Base-by-base conservation (phyloP, 2,888 invertebrate species). In the Polymixis flavicincta region DNA sequence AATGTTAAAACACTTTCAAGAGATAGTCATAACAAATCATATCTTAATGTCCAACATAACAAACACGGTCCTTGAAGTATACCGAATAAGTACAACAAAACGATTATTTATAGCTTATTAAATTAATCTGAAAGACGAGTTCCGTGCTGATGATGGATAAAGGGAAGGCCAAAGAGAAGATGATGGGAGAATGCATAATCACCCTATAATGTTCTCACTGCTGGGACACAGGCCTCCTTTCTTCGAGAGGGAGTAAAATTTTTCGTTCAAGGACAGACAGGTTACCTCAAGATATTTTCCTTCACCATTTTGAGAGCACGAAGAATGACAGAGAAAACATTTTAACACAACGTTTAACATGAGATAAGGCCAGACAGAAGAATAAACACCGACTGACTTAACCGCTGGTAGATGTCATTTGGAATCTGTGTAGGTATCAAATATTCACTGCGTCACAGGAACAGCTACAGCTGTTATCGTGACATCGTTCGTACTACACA, bases 1-100 rank as follows among this genome's bases (percentile, higher is more conserved):
- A 48, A 48, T 48, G 67, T 28, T 67, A 37, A 77, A 68, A 69
- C 55, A 71, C 54, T 69, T 48, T n/a, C 5, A 52, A 48, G 42
- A 61, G 11, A 71, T 71, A 77, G 83, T 68, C 78, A 83, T 48
- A 80, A 83, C 78, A 83, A 75, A 52, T 59, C 9, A 37, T 64
- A 70, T 80, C 70, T 65, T 57, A 48, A 74, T 28, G 67, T 42
- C 2, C 52, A 61, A n/a, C 9, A 37, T 76, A 45, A 22, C 80
- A 65, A 67, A 65, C 22, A 82, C 25, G 57, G 37, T 63, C 69
- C 48, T 82, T 70, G 52, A 52, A 14, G 19, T 64, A 32, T 22
- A 65, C 50, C n/a, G 73, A 57, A n/a, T 67, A 28, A 8, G 57
- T 63, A 63, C 17, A 28, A 52, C 9, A 52, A 75, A 67, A 32